Percentiles rank a stretch among this genome's conserved stretches.
These are phyloP conservation scores for Athalia circularis DNA, from an alignment of 2,888 invertebrate genomes.

Conservation along the genomic window DNA sequence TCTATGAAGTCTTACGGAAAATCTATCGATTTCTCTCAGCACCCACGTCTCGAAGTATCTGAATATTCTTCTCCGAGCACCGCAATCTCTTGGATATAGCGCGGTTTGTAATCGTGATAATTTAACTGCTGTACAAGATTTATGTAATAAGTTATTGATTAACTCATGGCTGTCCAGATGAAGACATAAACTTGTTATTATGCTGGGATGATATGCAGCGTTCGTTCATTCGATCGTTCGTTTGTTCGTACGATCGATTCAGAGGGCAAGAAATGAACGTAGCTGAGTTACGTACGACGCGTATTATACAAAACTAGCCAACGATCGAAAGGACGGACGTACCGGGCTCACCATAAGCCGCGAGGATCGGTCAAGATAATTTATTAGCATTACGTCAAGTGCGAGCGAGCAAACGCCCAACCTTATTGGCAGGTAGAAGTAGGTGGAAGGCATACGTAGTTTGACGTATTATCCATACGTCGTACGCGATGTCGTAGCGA, in stretches of 20 bases:
- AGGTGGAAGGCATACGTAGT: not conserved
- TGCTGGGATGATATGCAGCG: constrained; percentile 41
- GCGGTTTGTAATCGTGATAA: constrained; percentile 36
- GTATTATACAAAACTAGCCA: too few relatives aligned
- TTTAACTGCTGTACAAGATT: constrained; percentile 51
- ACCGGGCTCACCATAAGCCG: constrained; percentile 20
- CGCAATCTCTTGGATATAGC: not conserved
- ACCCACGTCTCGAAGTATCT: not conserved
- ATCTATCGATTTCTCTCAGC: not conserved
- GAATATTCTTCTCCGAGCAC: constrained; percentile 15
- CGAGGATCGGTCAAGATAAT: constrained; percentile 53
- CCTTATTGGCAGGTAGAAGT: constrained; percentile 16
- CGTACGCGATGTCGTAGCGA: not conserved
- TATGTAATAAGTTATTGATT: constrained; percentile 56
- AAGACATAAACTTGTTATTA: constrained; percentile 58
- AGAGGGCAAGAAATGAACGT: too few relatives aligned
- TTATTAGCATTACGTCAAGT: constrained; percentile 61
- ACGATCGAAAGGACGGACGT: not conserved
- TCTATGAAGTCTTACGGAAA: not conserved
- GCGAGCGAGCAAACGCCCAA: constrained; percentile 46
- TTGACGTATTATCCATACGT: not conserved
- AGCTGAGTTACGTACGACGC: too few relatives aligned
- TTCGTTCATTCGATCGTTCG: not conserved
- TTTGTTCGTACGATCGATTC: not conserved
- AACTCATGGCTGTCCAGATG: constrained; percentile 58